A percentile compares a stretch with the other conserved stretches of the same genome.
Evolutionary conservation across 2,888 invertebrate genomes (phyloP).

Genomic region (Troides helena): DNA sequence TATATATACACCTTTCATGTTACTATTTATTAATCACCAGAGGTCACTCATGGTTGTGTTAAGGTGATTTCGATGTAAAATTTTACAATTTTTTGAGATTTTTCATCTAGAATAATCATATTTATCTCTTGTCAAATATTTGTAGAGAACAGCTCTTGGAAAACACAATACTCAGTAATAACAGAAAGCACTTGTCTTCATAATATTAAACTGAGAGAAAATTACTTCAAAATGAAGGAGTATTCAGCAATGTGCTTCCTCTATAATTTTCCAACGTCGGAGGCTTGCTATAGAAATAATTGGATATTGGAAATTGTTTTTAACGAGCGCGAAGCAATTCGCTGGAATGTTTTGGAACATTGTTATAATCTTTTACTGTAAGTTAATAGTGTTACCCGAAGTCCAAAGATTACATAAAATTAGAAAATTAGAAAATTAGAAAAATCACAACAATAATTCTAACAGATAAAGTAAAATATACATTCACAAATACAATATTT

Average conservation of each 20-base stretch:
- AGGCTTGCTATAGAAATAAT: conserved; percentile 28
- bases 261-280: conserved; percentile 29
- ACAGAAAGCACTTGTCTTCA: conserved; percentile 22
- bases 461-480: too few relatives aligned
- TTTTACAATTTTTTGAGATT: too few relatives aligned
- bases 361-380: conserved; percentile 8
- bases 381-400: not conserved
- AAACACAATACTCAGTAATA: conserved; percentile 18
- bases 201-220: conserved; percentile 25
- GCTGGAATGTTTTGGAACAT: conserved; percentile 17
- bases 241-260: conserved; percentile 27
- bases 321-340: conserved; percentile 20
- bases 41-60: too few relatives aligned
- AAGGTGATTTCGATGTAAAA: too few relatives aligned
- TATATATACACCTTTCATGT: too few relatives aligned
- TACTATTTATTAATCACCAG: too few relatives aligned
- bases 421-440: too few relatives aligned
- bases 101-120: too few relatives aligned
- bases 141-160: not conserved
- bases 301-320: conserved; percentile 31
- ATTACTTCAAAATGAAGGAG: conserved; percentile 30
- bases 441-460: too few relatives aligned
- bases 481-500: not conserved
- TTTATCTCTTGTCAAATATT: not conserved
- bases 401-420: too few relatives aligned